Base-by-base conservation (phyloP, 37 sponge, comb jelly and placozoan species). In the Bolinopsis microptera region DNA sequence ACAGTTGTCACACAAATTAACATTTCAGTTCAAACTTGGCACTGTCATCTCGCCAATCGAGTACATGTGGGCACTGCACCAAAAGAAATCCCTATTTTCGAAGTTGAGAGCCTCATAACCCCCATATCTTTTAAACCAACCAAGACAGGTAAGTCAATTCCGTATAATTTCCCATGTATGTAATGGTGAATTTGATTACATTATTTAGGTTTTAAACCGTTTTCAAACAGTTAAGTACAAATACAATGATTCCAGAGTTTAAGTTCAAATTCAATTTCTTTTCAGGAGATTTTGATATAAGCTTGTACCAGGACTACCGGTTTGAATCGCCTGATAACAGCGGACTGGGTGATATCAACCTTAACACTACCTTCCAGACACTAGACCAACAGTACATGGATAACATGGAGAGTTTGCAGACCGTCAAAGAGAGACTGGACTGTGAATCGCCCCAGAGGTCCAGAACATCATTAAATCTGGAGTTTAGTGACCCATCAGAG, bases 221-320 rank as follows among this genome's bases (percentile, higher is more conserved):
- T n/a, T n/a, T n/a, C n/a, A n/a, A n/a, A n/a, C n/a, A n/a, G n/a
- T n/a, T n/a, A n/a, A n/a, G n/a, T n/a, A n/a, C n/a, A n/a, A n/a
- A n/a, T n/a, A n/a, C n/a, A n/a, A n/a, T n/a, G n/a, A n/a, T n/a
- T n/a, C n/a, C n/a, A n/a, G n/a, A n/a, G n/a, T n/a, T n/a, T n/a
- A n/a, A n/a, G n/a, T n/a, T n/a, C n/a, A n/a, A n/a, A n/a, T n/a
- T n/a, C n/a, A n/a, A n/a, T n/a, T n/a, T n/a, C 18, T 32, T 77
- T 35, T 77, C 80, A 77, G 80, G 32, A 2, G 80, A 77, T 32
- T 77, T 77, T 35, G 80, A 77, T 21, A 77, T 77, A 21, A 77
- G 36, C 32, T 77, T 77, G 0, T 77, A 77, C 80, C 9, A 32
- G 18, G 33, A 32, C 5, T 30, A 3, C 5, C 3, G 3, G 74